Conservation (phyloP, 2,797 vertebrate species). For the Ceyx erithaca region DNA sequence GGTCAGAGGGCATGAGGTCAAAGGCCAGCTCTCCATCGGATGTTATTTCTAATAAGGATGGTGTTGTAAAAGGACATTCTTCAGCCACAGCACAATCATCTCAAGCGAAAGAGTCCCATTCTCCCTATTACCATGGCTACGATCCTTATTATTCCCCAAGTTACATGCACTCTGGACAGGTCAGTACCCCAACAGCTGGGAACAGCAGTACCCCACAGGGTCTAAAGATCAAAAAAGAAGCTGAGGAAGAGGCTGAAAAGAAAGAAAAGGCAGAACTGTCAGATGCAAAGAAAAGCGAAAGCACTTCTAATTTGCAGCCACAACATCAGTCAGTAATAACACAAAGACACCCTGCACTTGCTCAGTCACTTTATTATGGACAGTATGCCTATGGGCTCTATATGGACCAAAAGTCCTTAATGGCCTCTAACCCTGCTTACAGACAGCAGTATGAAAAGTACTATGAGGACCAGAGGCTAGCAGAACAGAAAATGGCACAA, state of each 20-base stretch:
- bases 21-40: conserved; percentile 87
- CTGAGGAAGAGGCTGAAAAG: conserved; percentile 85
- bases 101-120: conserved; percentile 88
- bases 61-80: conserved; percentile 85
- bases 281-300: conserved; percentile 82
- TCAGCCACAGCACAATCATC: conserved; percentile 74
- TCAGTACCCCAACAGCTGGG: conserved; percentile 79
- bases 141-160: conserved; percentile 95
- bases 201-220: conserved; percentile 81
- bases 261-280: conserved; percentile 81
- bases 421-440: conserved; percentile 88
- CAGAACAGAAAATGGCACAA: conserved; percentile 87
- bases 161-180: conserved; percentile 90
- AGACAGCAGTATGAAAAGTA: conserved; percentile 88
- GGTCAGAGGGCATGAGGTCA: conserved; percentile 89
- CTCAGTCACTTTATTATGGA: conserved; percentile 97
- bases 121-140: conserved; percentile 92
- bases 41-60: conserved; percentile 83
- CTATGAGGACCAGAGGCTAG: conserved; percentile 89
- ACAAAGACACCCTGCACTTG: conserved; percentile 94
- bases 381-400: conserved; percentile 97
- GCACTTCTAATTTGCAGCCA: conserved; percentile 82
- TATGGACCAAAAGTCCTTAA: conserved; percentile 95
- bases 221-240: conserved; percentile 89
- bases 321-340: conserved; percentile 96